Evolutionary conservation across 2,888 invertebrate genomes (phyloP), one percentile per base, ranked within the genome.

Genomic region (Trachelus tabidus): DNA sequence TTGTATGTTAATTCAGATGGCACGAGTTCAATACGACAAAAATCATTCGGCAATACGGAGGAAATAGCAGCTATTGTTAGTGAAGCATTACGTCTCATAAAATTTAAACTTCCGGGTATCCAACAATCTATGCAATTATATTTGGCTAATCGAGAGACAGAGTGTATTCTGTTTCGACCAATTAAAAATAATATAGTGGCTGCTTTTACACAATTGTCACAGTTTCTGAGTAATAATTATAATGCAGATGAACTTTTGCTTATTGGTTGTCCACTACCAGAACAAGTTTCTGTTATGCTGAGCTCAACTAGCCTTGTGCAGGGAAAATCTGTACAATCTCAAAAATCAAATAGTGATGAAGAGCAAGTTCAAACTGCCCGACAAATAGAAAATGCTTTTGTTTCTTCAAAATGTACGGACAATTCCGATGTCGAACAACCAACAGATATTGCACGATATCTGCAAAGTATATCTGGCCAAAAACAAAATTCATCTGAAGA

Each of bases 131-230:
- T 99, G 98, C 96, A 97, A 83, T 94, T 99, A 1, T 99, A 99
- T 91, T 93, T 99, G 77, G 97, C 99, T 23, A 99, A 99, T 91
- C 95, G 96, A 84, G 99, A 99, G 91, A 99, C 99, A 0, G 99
- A 99, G 91, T 97, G 98, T 86, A 99, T 99, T 87, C 93, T 99
- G 12, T 98, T 99, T 87, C 94, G 98, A 78, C 99, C 99, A 2
- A 97, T 99, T 75, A 95, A 96, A 95, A 97, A 98, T 90, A 98
- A 98, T 86, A 95, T 98, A 0, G 96, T 98, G 11, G 97, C 96
- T 75, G 94, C 95, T 68, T 99, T 98, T 92, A 95, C 97, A 12
- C 97, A 97, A 91, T 91, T 98, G 69, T 96, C 96, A 84, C 96
- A 97, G 89, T 92, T 96, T 33, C 92, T 98, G 15, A 93, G 93